A percentile compares a stretch with the other conserved stretches of the same genome.
Conservation (phyloP, 2,113 vertebrate genomes). For the Hypocryptadius cinnamomeus region DNA sequence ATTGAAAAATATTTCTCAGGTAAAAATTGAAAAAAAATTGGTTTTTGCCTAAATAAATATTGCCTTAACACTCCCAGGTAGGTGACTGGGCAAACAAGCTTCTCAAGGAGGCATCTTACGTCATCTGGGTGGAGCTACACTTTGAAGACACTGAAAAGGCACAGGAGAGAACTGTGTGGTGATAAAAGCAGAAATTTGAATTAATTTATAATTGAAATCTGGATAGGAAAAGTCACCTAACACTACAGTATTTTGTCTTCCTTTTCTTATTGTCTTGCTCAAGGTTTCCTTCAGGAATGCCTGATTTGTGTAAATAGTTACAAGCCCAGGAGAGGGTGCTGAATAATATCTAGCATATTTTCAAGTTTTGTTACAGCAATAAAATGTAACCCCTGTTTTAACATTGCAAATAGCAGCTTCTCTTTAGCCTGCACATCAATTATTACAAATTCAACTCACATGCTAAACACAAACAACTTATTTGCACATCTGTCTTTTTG, state of each 20-base stretch:
- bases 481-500: not conserved
- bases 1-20: not conserved
- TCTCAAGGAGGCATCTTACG: not conserved
- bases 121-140: not conserved
- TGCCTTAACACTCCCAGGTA: not conserved
- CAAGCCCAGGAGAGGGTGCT: not conserved
- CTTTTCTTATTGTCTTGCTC: not conserved
- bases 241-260: not conserved
- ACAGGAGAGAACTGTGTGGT: not conserved
- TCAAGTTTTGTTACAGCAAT: not conserved
- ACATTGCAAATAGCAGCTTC: not conserved
- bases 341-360: not conserved
- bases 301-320: not conserved
- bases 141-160: not conserved
- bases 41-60: not conserved
- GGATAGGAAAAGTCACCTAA: not conserved
- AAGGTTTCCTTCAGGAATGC: not conserved
- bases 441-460: not conserved
- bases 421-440: not conserved
- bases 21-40: not conserved
- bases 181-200: not conserved
- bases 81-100: not conserved
- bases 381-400: not conserved
- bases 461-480: not conserved
- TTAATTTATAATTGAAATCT: not conserved